Base-by-base conservation (phyloP, 2,888 invertebrate genomes). In the Eurytoma californica region DNA sequence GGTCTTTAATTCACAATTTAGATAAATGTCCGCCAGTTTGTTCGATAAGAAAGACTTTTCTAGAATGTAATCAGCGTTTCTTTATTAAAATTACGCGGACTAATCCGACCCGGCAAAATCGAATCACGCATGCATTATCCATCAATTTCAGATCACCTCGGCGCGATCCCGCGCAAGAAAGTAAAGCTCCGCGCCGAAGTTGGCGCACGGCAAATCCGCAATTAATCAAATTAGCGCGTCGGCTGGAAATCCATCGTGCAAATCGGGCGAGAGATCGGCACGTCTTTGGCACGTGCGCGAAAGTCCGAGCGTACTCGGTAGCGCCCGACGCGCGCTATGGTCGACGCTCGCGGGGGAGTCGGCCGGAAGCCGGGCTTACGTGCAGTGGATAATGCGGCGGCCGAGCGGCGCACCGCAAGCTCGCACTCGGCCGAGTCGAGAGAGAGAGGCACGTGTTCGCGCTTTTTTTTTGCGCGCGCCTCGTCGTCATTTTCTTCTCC, bases 321-420 rank as follows among this genome's bases (percentile, higher is more conserved):
- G 30, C 14, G 39, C 55, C 20, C 66, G 16, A 7, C 58, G 55
- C 16, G 30, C 39, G 13, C 61, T 39, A 84, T 83, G 84, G 84
- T 85, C 84, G 86, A 85, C 84, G 84, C 16, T n/a, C 47, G 47
- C 69, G 85, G 84, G 87, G 87, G 86, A 88, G 85, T 85, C 84
- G 85, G 84, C 88, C 88, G 88, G 88, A 88, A 88, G 88, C 87
- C 86, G 83, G 83, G 63, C 67, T 66, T 72, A 85, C 85, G 85
- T 84, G 85, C 86, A 58, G 16, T 53, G 53, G 53, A 53, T n/a
- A n/a, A 63, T 30, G 61, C 30, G 61, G n/a, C 14, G 28, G 61
- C 9, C 39, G 63, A 53, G 60, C 51, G 67, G 53, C 53, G 63
- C 63, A 18, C 18, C 60, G 60, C 39, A 60, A 28, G 60, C 39